phyloP scores from a whole-genome alignment of 2,113 vertebrate species.

The human (Homo sapiens) region DNA sequence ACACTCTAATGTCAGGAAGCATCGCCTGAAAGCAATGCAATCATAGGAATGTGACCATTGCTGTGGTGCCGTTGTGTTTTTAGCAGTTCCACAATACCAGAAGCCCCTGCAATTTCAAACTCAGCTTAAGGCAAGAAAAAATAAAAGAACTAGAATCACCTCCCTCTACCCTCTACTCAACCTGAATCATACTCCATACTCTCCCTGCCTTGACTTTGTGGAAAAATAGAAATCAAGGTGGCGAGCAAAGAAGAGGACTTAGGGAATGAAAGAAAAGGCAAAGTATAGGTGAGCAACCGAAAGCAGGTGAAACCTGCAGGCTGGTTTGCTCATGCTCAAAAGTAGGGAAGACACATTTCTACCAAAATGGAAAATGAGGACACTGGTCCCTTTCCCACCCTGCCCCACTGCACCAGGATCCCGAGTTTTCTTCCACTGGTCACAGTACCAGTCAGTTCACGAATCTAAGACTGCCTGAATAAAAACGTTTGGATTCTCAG shows the following conservation, averaged over 20 bases:
- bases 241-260: background rate
- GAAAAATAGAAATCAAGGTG: background rate
- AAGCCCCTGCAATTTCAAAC: background rate
- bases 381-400: background rate
- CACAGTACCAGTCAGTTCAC: background rate
- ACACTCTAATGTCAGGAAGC: background rate
- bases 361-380: background rate
- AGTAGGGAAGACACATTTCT: background rate
- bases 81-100: background rate
- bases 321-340: background rate
- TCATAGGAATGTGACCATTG: background rate
- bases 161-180: background rate
- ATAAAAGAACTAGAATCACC: background rate
- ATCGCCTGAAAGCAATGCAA: background rate
- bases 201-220: background rate
- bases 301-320: background rate
- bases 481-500: background rate
- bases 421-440: background rate
- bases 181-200: background rate
- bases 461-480: background rate
- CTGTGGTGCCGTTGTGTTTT: background rate
- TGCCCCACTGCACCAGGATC: background rate
- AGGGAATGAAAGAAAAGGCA: background rate
- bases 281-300: background rate
- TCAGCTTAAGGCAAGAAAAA: background rate